Evolutionary conservation across 2,113 vertebrate species (phyloP).

Genomic region (Bubo scandiacus): DNA sequence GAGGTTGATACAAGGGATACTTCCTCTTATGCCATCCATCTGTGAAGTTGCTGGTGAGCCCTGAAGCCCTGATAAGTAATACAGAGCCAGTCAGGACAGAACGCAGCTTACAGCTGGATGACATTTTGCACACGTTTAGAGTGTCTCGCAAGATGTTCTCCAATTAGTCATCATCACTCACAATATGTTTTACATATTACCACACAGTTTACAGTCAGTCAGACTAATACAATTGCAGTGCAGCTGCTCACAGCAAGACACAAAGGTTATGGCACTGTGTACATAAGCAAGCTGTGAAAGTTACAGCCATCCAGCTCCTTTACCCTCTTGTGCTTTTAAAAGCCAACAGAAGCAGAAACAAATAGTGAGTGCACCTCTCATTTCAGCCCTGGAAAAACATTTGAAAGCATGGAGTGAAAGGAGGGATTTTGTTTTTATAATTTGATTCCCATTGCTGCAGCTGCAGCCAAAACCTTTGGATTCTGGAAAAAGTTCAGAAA

Average conservation of each 20-base stretch:
- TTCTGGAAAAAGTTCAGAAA: constrained; percentile 72
- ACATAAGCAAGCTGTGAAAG: constrained; percentile 75
- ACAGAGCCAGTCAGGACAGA: background rate
- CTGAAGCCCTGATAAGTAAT: background rate
- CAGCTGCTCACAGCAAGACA: constrained; percentile 73
- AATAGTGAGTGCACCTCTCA: constrained; percentile 50
- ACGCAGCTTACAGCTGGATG: constrained; percentile 58
- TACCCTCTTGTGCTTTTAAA: constrained; percentile 64
- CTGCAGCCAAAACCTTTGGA: constrained; percentile 65
- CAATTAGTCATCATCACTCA: constrained; percentile 62
- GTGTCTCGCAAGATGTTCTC: constrained; percentile 57
- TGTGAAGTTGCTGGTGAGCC: background rate
- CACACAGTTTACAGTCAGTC: constrained; percentile 67
- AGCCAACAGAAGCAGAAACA: constrained; percentile 75
- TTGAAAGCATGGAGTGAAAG: constrained; percentile 64
- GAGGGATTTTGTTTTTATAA: constrained; percentile 67
- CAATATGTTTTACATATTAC: constrained; percentile 56
- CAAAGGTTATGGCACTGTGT: constrained; percentile 69
- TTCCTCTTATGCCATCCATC: background rate
- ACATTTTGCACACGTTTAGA: constrained; percentile 61
- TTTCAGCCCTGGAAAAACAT: constrained; percentile 68
- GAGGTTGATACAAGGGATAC: background rate
- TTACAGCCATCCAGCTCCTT: constrained; percentile 62
- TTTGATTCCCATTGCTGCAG: constrained; percentile 71
- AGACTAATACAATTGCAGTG: constrained; percentile 60